Evolutionary conservation across 2,888 invertebrate genomes (phyloP).

Genomic region (Blera fallax): DNA sequence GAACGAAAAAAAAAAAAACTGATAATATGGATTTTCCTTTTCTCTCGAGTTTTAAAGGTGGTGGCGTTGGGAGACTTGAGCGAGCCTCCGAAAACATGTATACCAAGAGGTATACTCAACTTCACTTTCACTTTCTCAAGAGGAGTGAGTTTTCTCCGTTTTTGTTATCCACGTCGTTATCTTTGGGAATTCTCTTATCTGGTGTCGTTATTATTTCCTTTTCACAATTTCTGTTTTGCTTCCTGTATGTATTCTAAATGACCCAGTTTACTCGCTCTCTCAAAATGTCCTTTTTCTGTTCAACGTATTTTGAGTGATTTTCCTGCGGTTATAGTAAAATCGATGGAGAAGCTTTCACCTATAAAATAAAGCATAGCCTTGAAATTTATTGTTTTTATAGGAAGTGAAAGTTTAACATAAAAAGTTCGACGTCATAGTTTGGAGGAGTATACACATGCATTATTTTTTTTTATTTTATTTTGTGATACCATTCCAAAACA

Average conservation of each 20-base stretch:
- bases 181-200: background rate
- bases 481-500: background rate
- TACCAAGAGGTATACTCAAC: background rate
- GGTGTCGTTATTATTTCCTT: background rate
- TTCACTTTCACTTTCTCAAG: slow-evolving; percentile 48
- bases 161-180: slow-evolving; percentile 21
- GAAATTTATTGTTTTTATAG: background rate
- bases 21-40: slow-evolving; percentile 53
- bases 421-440: slow-evolving; percentile 21
- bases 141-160: background rate
- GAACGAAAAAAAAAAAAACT: slow-evolving; percentile 13
- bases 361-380: slow-evolving; percentile 5
- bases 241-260: slow-evolving; percentile 24
- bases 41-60: background rate
- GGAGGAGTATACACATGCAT: background rate
- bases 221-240: background rate
- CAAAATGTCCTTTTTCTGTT: background rate
- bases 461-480: background rate
- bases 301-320: background rate
- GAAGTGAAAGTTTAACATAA: slow-evolving; percentile 28
- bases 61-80: background rate
- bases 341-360: background rate
- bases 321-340: background rate
- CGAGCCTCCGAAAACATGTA: slow-evolving; percentile 36
- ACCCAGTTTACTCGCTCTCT: slow-evolving; percentile 17